A percentile compares a stretch with the other conserved stretches of the same genome.
phyloP scores from a whole-genome alignment of 1,140 invertebrate genomes.

The Phenacoccus solenopsis region DNA sequence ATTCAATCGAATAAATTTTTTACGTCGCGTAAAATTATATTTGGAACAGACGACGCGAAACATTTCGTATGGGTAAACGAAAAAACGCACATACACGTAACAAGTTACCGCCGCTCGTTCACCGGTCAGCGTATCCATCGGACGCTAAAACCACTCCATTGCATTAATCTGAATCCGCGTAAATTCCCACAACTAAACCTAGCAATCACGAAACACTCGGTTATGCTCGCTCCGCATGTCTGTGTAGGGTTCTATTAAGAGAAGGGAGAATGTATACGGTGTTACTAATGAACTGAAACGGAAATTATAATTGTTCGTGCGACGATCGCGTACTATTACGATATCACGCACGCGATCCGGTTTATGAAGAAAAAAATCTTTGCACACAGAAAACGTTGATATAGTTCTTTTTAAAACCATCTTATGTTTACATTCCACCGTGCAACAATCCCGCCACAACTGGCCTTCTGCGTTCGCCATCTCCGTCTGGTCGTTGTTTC shows the following conservation, averaged over 20 bases:
- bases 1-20: too few species aligned
- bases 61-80: background rate
- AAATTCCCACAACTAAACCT: background rate
- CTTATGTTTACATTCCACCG: too few species aligned
- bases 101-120: background rate
- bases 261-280: constrained; percentile 7
- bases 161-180: background rate
- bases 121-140: background rate
- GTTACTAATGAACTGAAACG: constrained; percentile 17
- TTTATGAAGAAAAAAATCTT: background rate
- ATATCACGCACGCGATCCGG: constrained; percentile 14
- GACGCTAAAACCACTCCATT: background rate
- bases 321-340: constrained; percentile 8
- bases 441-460: too few species aligned
- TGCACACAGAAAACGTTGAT: background rate
- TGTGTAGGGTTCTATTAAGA: background rate
- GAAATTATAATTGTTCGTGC: constrained; percentile 14
- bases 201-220: background rate
- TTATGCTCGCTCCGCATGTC: background rate
- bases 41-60: background rate
- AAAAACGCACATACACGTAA: background rate
- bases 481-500: too few species aligned
- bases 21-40: too few species aligned
- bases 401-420: too few species aligned
- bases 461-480: too few species aligned